Conservation (phyloP, 2,888 invertebrate genomes). For the Drosophila eohydei region DNA sequence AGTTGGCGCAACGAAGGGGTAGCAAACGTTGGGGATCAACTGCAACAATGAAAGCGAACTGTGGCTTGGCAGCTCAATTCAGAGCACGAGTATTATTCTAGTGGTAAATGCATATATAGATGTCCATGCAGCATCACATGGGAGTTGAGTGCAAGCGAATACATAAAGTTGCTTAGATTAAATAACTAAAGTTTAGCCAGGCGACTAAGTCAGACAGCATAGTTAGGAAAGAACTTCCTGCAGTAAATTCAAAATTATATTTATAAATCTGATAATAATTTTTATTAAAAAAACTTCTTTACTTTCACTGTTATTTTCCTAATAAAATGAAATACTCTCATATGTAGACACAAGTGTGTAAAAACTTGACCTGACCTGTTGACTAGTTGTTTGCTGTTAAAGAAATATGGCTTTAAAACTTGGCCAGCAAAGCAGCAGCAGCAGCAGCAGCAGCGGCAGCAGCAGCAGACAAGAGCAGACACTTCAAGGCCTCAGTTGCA, state of each 20-base stretch:
- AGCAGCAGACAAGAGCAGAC: slow-evolving; percentile 20
- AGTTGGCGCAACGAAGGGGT: slow-evolving; percentile 41
- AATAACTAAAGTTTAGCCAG: not conserved
- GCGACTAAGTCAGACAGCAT: not conserved
- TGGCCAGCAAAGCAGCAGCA: slow-evolving; percentile 7
- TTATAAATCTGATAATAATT: not conserved
- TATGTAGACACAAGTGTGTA: slow-evolving; percentile 15
- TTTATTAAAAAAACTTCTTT: not conserved
- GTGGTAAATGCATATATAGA: slow-evolving; percentile 14
- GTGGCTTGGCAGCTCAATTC: slow-evolving; percentile 23
- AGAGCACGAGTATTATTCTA: slow-evolving; percentile 15
- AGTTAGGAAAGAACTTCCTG: not conserved
- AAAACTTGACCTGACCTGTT: slow-evolving; percentile 13
- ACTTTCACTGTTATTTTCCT: not conserved
- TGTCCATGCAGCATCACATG: not conserved
- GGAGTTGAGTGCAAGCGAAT: not conserved
- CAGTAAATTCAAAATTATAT: not conserved
- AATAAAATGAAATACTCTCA: not conserved
- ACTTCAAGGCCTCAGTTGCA: slow-evolving; percentile 30
- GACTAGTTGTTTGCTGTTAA: slow-evolving; percentile 6
- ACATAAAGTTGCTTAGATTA: slow-evolving; percentile 4
- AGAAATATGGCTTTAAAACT: slow-evolving; percentile 23
- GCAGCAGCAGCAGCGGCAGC: slow-evolving; percentile 3
- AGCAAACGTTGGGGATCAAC: slow-evolving; percentile 20
- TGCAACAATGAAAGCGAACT: slow-evolving; percentile 36